Base-by-base conservation (phyloP, 1,140 invertebrate genomes). In the Sycobia sp. region DNA sequence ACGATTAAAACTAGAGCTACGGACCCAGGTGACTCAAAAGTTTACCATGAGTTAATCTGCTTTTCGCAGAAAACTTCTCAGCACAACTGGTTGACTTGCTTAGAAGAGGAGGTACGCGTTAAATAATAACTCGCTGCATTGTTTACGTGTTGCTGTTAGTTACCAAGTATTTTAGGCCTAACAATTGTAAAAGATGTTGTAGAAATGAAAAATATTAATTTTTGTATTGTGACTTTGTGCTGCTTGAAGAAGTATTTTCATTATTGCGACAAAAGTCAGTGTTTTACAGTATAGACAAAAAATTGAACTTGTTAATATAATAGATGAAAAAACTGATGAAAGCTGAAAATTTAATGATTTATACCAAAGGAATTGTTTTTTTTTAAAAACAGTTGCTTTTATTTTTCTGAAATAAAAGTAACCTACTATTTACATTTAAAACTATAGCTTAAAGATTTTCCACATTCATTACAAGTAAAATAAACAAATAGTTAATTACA, bases 41-140 rank as follows among this genome's bases (percentile, higher is more conserved):
- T 81, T 73, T 81, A 82, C 77, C 77, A 80, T 47, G 79, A 81
- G 75, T 80, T 82, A 69, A 77, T 82, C 68, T 82, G 77, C 73
- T 81, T 82, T 74, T 79, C 79, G 34, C 55, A 59, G 47, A 77
- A 76, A 65, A 80, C 79, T 72, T 73, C 77, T 73, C 77, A 74
- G 67, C 74, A 72, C 70, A 76, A 78, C 69, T 81, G 80, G 79
- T 56, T 53, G n/a, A 73, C 76, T 74, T 78, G 73, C 66, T 66
- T 69, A 54, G 74, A 79, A 75, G 76, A 81, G 79, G 80, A 64
- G 62, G 62, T 64, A 64, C 53, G 32, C n/a, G 51, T 49, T 16
- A 55, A 74, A 77, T 0, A 55, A 49, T 53, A 18, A 62, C 22
- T 62, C 32, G 53, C 65, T 65, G 56, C 27, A 43, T 39, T 57